Evolutionary conservation across 1,140 invertebrate genomes (phyloP).

Genomic region (Rhagoletis pomonella): DNA sequence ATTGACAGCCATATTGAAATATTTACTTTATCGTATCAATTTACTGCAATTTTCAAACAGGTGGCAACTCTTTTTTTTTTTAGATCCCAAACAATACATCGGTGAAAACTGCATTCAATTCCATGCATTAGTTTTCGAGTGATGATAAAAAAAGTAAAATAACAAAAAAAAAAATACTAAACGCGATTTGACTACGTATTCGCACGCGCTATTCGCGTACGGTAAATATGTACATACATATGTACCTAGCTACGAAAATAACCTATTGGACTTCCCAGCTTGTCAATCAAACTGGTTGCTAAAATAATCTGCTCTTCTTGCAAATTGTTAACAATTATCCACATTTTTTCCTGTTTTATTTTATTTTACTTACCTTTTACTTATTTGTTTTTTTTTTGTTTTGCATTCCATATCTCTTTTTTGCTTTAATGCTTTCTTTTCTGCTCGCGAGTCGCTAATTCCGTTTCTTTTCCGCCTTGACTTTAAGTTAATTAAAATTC

Average conservation of each 20-base stretch:
- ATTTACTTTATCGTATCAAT: too few relatives aligned
- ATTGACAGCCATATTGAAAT: too few relatives aligned
- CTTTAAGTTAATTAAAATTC: conserved; percentile 27
- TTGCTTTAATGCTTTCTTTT: not conserved
- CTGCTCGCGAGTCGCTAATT: not conserved
- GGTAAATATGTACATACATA: not conserved
- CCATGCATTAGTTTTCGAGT: too few relatives aligned
- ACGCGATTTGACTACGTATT: not conserved
- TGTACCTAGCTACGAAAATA: not conserved
- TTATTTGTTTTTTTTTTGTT: not conserved
- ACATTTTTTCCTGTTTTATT: not conserved
- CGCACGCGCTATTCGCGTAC: not conserved
- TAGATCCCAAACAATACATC: too few relatives aligned
- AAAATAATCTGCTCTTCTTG: too few relatives aligned
- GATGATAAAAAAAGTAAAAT: too few relatives aligned
- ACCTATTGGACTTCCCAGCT: not conserved
- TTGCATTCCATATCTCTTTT: not conserved
- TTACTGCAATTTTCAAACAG: too few relatives aligned
- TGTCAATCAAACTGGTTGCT: too few relatives aligned
- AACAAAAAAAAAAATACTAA: not conserved
- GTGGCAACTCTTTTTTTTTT: too few relatives aligned
- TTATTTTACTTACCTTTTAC: not conserved
- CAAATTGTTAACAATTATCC: not conserved
- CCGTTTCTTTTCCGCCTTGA: not conserved
- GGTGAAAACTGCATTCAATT: too few relatives aligned